phyloP scores from a whole-genome alignment of 2,797 vertebrate genomes.

The Pipistrellus nathusii region DNA sequence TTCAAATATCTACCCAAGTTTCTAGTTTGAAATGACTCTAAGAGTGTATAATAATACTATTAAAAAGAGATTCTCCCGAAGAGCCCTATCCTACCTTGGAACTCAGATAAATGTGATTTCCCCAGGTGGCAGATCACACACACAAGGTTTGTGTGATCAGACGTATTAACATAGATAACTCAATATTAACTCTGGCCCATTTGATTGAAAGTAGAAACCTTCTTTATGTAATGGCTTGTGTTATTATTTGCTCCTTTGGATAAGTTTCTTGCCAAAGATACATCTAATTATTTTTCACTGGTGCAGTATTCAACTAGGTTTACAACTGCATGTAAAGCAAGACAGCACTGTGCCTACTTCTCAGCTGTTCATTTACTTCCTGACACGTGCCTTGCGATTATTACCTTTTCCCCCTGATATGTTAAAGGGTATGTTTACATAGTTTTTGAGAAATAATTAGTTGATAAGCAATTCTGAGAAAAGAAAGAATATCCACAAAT shows the following conservation, averaged over 20 bases:
- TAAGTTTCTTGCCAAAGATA: conserved; percentile 23
- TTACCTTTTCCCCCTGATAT: neutral
- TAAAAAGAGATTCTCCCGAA: neutral
- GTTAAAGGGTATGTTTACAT: neutral
- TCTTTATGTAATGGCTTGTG: neutral
- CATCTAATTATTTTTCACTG: neutral
- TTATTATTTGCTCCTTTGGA: conserved; percentile 43
- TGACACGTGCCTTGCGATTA: neutral
- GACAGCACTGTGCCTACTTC: neutral
- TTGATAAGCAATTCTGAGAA: conserved; percentile 13
- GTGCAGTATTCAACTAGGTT: neutral
- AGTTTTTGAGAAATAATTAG: neutral
- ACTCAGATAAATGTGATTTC: neutral
- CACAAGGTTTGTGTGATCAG: neutral
- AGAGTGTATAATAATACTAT: neutral
- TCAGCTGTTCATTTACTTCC: neutral
- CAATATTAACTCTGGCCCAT: neutral
- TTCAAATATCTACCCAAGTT: neutral
- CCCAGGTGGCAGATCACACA: neutral
- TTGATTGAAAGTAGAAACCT: conserved; percentile 3
- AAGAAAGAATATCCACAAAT: neutral
- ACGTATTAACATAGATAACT: conserved; percentile 5
- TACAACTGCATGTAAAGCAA: neutral
- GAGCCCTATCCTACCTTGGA: neutral
- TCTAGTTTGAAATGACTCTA: conserved; percentile 34